A percentile compares a stretch with the other conserved stretches of the same genome.
Evolutionary conservation across 2,113 vertebrate genomes (phyloP).

Genomic region (Sterrhoptilus dennistouni): DNA sequence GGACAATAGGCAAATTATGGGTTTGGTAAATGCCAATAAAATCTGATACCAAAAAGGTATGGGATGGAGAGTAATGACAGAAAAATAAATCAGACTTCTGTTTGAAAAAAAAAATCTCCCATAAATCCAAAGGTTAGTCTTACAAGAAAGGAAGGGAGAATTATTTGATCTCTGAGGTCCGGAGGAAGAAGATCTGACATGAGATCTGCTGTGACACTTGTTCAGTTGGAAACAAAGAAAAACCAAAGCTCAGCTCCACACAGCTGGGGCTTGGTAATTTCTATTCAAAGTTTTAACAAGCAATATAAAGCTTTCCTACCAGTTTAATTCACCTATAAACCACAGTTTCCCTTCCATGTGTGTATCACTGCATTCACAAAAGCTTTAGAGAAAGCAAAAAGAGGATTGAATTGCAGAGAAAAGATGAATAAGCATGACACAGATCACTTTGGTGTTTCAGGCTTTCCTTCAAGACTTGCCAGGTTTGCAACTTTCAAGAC

Average conservation of each 20-base stretch:
- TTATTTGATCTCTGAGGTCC: neutral
- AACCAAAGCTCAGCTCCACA: neutral
- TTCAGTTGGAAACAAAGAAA: neutral
- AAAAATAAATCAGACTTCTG: neutral
- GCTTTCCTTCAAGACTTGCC: constrained; percentile 19
- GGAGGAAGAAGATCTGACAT: neutral
- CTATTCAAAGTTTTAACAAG: neutral
- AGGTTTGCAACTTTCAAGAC: constrained; percentile 2
- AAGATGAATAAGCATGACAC: neutral
- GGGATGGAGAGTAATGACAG: neutral
- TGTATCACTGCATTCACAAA: neutral
- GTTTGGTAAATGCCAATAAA: neutral
- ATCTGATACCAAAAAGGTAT: neutral
- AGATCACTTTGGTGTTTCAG: neutral
- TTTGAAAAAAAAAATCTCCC: neutral
- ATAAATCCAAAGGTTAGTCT: neutral
- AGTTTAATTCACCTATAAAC: constrained; percentile 27
- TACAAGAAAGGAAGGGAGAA: neutral
- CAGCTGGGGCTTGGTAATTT: neutral
- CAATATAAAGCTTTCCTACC: neutral
- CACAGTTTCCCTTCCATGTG: neutral
- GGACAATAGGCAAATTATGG: neutral
- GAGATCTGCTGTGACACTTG: neutral
- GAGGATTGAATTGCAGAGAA: neutral
- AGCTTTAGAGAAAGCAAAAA: neutral